Evolutionary conservation across 1,140 invertebrate species (phyloP).

Genomic region (Drosophila kanapiae): DNA sequence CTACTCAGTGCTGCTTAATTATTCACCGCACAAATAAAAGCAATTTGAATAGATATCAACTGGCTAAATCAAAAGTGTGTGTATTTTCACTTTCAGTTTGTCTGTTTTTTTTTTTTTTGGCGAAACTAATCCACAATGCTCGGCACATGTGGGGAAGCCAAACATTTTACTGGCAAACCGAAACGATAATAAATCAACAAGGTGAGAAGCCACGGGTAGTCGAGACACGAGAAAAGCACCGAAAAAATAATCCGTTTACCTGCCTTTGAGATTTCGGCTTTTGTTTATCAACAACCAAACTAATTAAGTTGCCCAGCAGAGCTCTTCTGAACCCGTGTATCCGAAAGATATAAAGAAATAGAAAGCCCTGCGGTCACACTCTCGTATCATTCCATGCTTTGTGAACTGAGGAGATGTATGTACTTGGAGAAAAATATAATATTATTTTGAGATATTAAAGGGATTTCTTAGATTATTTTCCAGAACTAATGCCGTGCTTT

Average conservation of each 20-base stretch:
- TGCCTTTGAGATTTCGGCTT: conserved; percentile 30
- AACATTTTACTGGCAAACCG: conserved; percentile 42
- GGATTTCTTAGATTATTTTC: too few relatives aligned
- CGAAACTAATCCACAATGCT: conserved; percentile 60
- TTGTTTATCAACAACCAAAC: conserved; percentile 59
- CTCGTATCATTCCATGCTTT: conserved; percentile 12
- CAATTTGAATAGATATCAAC: conserved; percentile 44
- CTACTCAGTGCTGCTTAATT: conserved; percentile 24
- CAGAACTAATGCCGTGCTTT: too few relatives aligned
- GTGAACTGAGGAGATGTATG: conserved; percentile 6
- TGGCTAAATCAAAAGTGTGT: conserved; percentile 28
- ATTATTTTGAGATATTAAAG: too few relatives aligned
- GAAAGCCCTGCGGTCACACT: conserved; percentile 63
- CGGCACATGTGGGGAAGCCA: conserved; percentile 46
- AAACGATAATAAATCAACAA: conserved; percentile 55
- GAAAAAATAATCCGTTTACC: conserved; percentile 72
- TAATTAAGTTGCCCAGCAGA: conserved; percentile 69
- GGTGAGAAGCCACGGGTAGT: conserved; percentile 60
- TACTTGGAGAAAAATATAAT: not conserved
- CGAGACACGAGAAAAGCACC: conserved; percentile 18
- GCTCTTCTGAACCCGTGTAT: conserved; percentile 8
- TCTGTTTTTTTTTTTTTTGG: conserved; percentile 5
- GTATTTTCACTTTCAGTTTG: conserved; percentile 67
- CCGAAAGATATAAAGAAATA: conserved; percentile 50
- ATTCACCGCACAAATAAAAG: conserved; percentile 55